phyloP scores from a whole-genome alignment of 2,113 vertebrate species.

The Picathartes gymnocephalus region DNA sequence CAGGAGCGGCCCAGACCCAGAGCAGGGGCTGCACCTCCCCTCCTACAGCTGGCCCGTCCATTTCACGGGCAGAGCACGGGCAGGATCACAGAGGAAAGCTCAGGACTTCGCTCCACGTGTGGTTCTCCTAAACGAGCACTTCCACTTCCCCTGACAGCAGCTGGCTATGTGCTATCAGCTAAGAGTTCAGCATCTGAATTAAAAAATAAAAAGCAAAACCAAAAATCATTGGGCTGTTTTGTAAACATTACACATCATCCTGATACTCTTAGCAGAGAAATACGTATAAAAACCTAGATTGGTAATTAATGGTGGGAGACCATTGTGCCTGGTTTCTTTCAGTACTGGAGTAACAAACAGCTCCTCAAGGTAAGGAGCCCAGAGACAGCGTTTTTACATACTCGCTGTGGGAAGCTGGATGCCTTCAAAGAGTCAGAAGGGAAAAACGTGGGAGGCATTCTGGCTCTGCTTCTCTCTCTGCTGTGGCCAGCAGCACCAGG shows the following conservation, averaged over 20 bases:
- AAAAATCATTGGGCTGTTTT: neutral
- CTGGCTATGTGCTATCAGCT: neutral
- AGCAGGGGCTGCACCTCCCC: accelerated
- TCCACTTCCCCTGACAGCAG: neutral
- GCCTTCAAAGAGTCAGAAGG: constrained; percentile 40
- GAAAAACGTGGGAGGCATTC: neutral
- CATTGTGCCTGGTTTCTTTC: neutral
- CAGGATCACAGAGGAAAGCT: neutral
- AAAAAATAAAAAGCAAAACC: neutral
- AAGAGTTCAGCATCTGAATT: neutral
- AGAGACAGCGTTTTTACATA: neutral
- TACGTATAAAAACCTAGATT: accelerated
- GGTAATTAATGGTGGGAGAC: neutral
- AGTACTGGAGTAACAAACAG: neutral
- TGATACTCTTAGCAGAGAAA: neutral
- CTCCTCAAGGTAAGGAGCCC: neutral
- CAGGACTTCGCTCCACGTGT: neutral
- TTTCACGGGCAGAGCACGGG: accelerated
- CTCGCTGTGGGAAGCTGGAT: constrained; percentile 21
- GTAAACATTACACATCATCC: neutral
- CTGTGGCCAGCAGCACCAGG: neutral
- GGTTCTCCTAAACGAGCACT: neutral
- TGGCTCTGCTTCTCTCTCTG: constrained; percentile 4
- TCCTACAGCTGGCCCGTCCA: neutral
- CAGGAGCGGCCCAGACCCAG: accelerated